Evolutionary conservation across 2,113 vertebrate species (phyloP), one percentile per base, ranked within the genome.

Genomic region (Oophaga pumilio): DNA sequence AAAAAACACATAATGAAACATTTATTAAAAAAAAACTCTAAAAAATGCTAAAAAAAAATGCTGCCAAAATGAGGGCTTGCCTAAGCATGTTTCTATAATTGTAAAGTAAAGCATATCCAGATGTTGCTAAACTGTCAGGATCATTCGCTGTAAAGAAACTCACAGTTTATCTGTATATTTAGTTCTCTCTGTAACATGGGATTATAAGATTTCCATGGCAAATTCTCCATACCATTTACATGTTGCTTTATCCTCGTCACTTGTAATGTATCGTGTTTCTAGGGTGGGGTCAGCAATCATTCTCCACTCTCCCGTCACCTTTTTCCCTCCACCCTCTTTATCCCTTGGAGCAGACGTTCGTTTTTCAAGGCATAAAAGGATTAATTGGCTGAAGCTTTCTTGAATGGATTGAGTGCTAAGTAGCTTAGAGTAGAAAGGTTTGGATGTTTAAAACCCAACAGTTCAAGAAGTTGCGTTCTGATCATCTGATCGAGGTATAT

Each of bases 251-350:
- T 64, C 26, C 49, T 77, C 43, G 3, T 64, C 59, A 60, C 73
- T 26, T 62, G 57, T 85, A 77, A 77, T 52, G 43, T 50, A 85
- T 85, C 73, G 24, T 52, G 49, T 85, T 85, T 76, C 57, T 73
- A 77, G 84, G 84, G 84, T 76, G 71, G 84, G 66, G 82, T 84
- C 50, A 71, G 33, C 24, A 85, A 56, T 85, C 84, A 76, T 50
- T 62, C 80, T 68, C 60, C 60, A 82, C 80, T 82, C 60, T 64
- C 60, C 59, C 84, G 24, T 85, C 56, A 76, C 73, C 33, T 77
- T 43, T 76, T 50, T 60, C 18, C n/a, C 84, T 85, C 84, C 73
- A 77, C 84, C 84, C 73, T 85, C 57, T 64, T 64, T 52, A 85
- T 76, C 56, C 84, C 60, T 49, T 18, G 24, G 57, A 62, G 73